Base-by-base conservation (phyloP, 2,888 invertebrate species). In the Scaptomyza caliginosa region DNA sequence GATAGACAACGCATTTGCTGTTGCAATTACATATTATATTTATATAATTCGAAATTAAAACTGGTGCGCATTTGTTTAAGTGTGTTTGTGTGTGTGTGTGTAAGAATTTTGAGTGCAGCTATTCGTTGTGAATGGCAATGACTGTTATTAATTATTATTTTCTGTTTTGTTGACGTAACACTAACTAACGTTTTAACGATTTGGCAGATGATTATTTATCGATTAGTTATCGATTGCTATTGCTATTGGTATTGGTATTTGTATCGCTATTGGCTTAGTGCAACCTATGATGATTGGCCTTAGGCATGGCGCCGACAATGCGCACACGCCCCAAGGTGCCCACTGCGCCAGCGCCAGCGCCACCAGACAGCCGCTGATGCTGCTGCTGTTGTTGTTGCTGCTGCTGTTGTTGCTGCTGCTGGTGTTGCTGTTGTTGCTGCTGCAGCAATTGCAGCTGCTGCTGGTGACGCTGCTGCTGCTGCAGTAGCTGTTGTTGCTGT, bases 301-400 rank as follows among this genome's bases (percentile, higher is more conserved):
- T 97, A 74, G 96, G 96, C 89, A 96, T 94, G 66, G 96, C 95
- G 58, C 96, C 96, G 52, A 97, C 96, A 75, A 97, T 96, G 78
- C 96, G 93, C 56, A 96, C 96, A 81, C 95, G 93, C 0, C 89
- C 89, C 69, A 90, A 65, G 49, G 90, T 90, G 67, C 89, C 90
- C 55, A 89, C 77, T 60, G 78, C 74, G 65, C 79, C 76, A 75
- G 82, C 76, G 28, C 71, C 74, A 70, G 83, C 77, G 70, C 77
- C 79, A 64, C 78, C 81, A 74, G 74, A 72, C 66, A 72, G 74
- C 57, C 77, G 80, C 62, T 83, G 79, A 72, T 88, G 86, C 57
- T 88, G 86, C 50, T 86, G 88, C 45, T 86, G 79, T 62, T 89
- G 77, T 39, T 84, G 85, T 30, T 84, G 77, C 56, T 88, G 77